Evolutionary conservation across 2,888 invertebrate genomes (phyloP).

Genomic region (Athetis lepigone): DNA sequence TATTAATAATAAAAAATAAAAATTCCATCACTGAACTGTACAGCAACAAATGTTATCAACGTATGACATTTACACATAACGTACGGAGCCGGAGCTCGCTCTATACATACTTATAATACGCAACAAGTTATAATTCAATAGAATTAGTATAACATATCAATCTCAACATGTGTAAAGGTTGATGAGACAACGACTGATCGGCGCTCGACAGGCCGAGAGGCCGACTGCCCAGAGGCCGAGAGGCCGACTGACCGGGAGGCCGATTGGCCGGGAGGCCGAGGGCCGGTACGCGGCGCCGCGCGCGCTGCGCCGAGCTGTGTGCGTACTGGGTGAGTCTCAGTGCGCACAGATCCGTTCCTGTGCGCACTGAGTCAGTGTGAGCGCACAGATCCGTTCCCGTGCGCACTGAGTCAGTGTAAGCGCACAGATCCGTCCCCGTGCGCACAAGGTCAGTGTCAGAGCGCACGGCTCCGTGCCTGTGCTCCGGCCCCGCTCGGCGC

Average conservation of each 20-base stretch:
- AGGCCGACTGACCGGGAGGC: slow-evolving; percentile 15
- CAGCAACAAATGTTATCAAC: slow-evolving; percentile 80
- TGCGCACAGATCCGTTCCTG: too few species aligned
- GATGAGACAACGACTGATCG: slow-evolving; percentile 84
- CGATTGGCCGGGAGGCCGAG: background rate
- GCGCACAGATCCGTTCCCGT: too few species aligned
- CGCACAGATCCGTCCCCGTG: too few species aligned
- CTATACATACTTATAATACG: slow-evolving; percentile 85
- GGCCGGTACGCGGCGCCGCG: too few species aligned
- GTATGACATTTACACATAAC: slow-evolving; percentile 70
- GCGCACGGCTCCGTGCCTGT: too few species aligned
- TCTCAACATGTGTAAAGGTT: slow-evolving; percentile 90
- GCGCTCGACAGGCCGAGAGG: slow-evolving; percentile 64
- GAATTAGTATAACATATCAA: slow-evolving; percentile 91
- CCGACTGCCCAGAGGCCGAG: slow-evolving; percentile 41
- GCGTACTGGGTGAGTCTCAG: too few species aligned
- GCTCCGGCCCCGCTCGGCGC: background rate
- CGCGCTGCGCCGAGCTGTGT: too few species aligned
- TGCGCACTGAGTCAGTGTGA: too few species aligned
- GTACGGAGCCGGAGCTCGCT: slow-evolving; percentile 62
- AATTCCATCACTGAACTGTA: slow-evolving; percentile 82
- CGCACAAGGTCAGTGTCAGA: too few species aligned
- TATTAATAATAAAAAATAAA: slow-evolving; percentile 84
- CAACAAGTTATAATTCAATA: slow-evolving; percentile 90
- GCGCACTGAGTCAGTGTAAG: too few species aligned